Percentiles rank a stretch among this genome's conserved stretches.
phyloP scores from a whole-genome alignment of 2,113 vertebrate species.

The Vulpes ferrilata region DNA sequence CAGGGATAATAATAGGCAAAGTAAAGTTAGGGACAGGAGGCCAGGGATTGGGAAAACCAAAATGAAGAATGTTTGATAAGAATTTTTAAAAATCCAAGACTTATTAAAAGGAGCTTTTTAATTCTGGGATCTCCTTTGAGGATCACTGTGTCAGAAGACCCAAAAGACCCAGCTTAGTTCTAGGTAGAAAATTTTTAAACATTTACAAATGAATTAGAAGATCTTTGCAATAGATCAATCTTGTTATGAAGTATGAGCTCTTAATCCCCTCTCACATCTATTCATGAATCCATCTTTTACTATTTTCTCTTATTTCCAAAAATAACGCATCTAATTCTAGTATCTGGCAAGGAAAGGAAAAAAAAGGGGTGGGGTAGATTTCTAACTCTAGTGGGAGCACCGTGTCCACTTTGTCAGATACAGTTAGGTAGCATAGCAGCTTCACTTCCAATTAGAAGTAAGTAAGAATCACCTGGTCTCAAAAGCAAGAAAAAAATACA shows the following conservation, averaged over 20 bases:
- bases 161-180: not conserved
- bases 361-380: not conserved
- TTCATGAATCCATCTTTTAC: not conserved
- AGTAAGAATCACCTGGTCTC: conserved; percentile 67
- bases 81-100: not conserved
- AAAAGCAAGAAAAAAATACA: conserved; percentile 73
- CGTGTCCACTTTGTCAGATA: not conserved
- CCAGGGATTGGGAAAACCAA: accelerated
- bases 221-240: not conserved
- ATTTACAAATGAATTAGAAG: not conserved
- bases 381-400: not conserved
- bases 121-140: not conserved
- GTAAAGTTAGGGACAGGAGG: not conserved
- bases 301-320: not conserved
- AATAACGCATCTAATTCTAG: not conserved
- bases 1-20: not conserved
- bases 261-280: not conserved
- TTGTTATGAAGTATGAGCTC: not conserved
- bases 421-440: not conserved
- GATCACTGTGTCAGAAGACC: not conserved
- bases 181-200: not conserved
- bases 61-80: not conserved
- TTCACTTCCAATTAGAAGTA: conserved; percentile 58
- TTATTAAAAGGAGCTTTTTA: not conserved
- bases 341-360: not conserved